Conservation (phyloP, 1,140 invertebrate genomes). For the Episyrphus balteatus region DNA sequence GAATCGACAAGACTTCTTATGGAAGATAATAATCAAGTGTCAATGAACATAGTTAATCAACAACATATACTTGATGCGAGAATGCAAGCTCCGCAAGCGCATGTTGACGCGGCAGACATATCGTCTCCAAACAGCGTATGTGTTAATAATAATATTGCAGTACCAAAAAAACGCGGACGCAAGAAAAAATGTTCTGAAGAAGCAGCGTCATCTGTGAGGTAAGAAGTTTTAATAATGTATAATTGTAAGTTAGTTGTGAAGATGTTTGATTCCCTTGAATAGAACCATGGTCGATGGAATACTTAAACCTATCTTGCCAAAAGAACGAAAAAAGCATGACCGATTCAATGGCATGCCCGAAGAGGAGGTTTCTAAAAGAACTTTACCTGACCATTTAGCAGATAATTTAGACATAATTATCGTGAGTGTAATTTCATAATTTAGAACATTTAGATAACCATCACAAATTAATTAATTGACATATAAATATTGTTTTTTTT, state of each 20-base stretch:
- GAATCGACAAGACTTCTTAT: background rate
- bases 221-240: background rate
- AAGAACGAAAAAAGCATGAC: slow-evolving; percentile 89
- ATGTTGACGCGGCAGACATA: background rate
- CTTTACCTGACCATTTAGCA: slow-evolving; percentile 84
- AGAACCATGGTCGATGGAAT: slow-evolving; percentile 2
- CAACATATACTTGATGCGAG: background rate
- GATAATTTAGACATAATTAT: slow-evolving; percentile 94
- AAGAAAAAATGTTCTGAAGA: slow-evolving; percentile 66
- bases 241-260: background rate
- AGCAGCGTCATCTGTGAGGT: slow-evolving; percentile 34
- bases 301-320: slow-evolving; percentile 50
- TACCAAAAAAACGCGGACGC: slow-evolving; percentile 65
- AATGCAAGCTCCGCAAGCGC: background rate
- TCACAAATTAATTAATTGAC: too few relatives aligned
- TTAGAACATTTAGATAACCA: background rate
- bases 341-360: slow-evolving; percentile 95
- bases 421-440: slow-evolving; percentile 59
- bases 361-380: slow-evolving; percentile 86
- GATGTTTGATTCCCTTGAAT: background rate
- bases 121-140: background rate
- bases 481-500: background rate
- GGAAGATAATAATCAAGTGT: background rate
- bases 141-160: background rate
- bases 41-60: background rate